Base-by-base conservation (phyloP, 2,888 invertebrate species). In the Calliopum simillimum region DNA sequence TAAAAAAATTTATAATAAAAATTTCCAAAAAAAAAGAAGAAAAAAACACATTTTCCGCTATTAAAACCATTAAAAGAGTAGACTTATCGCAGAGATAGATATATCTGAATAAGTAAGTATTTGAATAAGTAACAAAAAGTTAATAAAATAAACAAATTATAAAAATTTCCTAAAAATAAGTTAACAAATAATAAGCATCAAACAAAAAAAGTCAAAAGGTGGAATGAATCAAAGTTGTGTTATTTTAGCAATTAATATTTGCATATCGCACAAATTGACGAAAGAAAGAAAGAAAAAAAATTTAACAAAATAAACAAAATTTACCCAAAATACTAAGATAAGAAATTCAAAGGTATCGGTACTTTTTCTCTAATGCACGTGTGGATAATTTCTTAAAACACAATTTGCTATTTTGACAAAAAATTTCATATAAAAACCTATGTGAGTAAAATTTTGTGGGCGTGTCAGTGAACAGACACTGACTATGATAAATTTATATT, bases 1-100 rank as follows among this genome's bases (percentile, higher is more conserved):
- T n/a, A 53, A 14, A 16, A 21, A 55, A 6, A 49, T 49, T 49
- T 16, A 23, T 11, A 55, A 55, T 55, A 21, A 55, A 16, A 55
- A 1, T 55, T 23, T 1, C 5, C 19, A 21, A 21, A 55, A 23
- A 55, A 6, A 21, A 55, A 55, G 1, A 2, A 49, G 19, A 51
- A 19, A 16, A 51, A 19, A 64, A 53, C 41, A 64, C 51, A 64
- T 64, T 12, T 62, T 64, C 43, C 41, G 43, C 21, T 4, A 33
- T 53, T 19, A 23, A 23, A 23, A 53, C 44, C 53, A 21, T 65
- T 56, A 53, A 62, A 62, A 69, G 16, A 23, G 55, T 25, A 53
- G 46, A 67, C 33, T 33, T 33, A 33, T 8, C 33, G 2, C 8
- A 33, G 2, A 33, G 8, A 8, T 33, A 33, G 5, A 33, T 33